These are phyloP conservation scores for Tetramorium simillimum DNA, from an alignment of 1,140 invertebrate species.

Conservation along the genomic window DNA sequence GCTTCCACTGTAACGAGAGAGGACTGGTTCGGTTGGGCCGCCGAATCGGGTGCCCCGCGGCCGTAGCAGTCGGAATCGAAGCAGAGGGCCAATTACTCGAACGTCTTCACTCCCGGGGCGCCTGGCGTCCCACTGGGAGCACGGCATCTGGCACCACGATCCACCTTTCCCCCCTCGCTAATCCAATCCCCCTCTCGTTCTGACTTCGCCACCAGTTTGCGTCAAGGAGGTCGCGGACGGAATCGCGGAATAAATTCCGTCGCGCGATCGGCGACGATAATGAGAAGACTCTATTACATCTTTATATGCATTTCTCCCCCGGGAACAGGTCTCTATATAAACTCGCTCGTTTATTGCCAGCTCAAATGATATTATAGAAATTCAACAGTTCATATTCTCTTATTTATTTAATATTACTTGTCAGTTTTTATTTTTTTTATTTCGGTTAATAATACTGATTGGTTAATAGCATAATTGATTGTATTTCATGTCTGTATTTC, in stretches of 20 bases:
- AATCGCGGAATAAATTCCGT: constrained; percentile 55
- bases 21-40: constrained; percentile 54
- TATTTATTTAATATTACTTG: neutral
- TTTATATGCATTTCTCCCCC: neutral
- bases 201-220: constrained; percentile 33
- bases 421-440: neutral
- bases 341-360: neutral
- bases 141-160: constrained; percentile 74
- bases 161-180: constrained; percentile 25
- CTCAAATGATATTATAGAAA: neutral
- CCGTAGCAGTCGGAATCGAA: constrained; percentile 74
- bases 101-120: constrained; percentile 79
- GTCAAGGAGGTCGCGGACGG: constrained; percentile 21
- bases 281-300: constrained; percentile 16
- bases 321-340: neutral
- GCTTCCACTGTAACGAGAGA: constrained; percentile 72
- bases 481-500: neutral
- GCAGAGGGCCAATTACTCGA: constrained; percentile 77
- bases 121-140: constrained; percentile 75
- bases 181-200: neutral
- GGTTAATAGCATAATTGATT: neutral
- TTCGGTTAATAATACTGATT: too few species aligned
- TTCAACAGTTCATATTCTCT: neutral
- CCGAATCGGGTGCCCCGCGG: constrained; percentile 63
- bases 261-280: neutral